Conservation (phyloP, 2,888 invertebrate species). For the Drosophila tripunctata region DNA sequence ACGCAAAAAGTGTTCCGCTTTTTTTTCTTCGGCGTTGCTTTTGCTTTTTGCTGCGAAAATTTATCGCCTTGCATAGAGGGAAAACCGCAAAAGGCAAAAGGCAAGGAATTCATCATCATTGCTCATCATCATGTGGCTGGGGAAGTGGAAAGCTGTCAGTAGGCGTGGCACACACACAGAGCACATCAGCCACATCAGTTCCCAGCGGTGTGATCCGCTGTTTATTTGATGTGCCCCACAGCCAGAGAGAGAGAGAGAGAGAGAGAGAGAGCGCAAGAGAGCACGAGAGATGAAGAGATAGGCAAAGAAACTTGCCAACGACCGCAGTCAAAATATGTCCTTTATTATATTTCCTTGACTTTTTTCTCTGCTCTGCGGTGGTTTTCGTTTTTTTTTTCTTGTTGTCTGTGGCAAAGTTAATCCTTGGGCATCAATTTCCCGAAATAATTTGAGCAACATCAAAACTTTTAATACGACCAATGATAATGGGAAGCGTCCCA, state of each 20-base stretch:
- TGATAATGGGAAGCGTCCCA: conserved; percentile 64
- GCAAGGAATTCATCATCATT: conserved; percentile 74
- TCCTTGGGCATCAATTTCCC: conserved; percentile 80
- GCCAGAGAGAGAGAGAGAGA: background rate
- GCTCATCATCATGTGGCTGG: conserved; percentile 55
- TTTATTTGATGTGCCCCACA: conserved; percentile 65
- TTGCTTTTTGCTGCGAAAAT: conserved; percentile 23
- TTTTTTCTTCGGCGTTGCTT: background rate
- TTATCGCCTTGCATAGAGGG: conserved; percentile 46
- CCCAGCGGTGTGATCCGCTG: conserved; percentile 65
- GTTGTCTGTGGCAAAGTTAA: conserved; percentile 66
- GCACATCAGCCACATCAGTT: conserved; percentile 23
- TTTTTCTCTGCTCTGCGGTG: background rate
- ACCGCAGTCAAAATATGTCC: conserved; percentile 62
- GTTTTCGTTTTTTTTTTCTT: conserved; percentile 7
- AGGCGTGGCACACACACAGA: conserved; percentile 26
- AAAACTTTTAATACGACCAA: conserved; percentile 81
- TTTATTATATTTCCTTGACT: conserved; percentile 64
- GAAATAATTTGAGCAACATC: conserved; percentile 79
- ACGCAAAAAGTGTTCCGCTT: conserved; percentile 55
- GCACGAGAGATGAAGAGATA: background rate
- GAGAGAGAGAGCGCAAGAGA: background rate
- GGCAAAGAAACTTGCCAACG: conserved; percentile 35
- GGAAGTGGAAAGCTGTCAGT: conserved; percentile 55
- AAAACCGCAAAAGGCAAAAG: conserved; percentile 62